A percentile compares a stretch with the other conserved stretches of the same genome.
phyloP scores from a whole-genome alignment of 2,113 vertebrate species.

The Shinisaurus crocodilurus region DNA sequence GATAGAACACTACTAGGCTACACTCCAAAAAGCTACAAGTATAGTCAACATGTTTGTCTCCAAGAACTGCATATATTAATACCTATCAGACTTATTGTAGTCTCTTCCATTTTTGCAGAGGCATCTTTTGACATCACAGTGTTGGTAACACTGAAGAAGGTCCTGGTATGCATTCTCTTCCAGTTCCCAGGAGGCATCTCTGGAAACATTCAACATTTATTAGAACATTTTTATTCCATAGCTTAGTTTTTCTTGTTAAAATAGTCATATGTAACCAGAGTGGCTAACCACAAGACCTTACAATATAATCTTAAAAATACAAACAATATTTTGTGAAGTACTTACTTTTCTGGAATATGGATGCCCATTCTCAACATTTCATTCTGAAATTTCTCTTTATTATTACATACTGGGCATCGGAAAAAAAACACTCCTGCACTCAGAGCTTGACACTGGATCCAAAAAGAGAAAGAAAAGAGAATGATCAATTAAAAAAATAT shows the following conservation, averaged over 20 bases:
- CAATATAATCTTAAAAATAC: background rate
- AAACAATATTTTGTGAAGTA: constrained; percentile 40
- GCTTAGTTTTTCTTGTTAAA: background rate
- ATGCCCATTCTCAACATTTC: constrained; percentile 98
- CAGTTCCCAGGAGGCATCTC: constrained; percentile 98
- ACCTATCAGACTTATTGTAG: constrained; percentile 87
- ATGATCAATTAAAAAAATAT: constrained; percentile 23
- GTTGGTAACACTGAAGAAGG: constrained; percentile 87
- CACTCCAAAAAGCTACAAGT: background rate
- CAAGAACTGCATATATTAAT: constrained; percentile 38
- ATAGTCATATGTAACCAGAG: background rate
- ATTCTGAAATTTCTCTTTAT: constrained; percentile 91
- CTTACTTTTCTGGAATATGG: constrained; percentile 94
- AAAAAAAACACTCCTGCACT: constrained; percentile 97
- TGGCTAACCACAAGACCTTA: background rate
- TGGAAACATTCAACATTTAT: constrained; percentile 64
- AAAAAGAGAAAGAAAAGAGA: constrained; percentile 48
- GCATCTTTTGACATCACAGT: constrained; percentile 87
- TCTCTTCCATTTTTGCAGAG: constrained; percentile 83
- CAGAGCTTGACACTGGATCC: constrained; percentile 88
- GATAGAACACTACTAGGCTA: background rate
- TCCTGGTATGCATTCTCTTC: constrained; percentile 95
- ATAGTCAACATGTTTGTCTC: background rate
- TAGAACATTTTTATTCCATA: constrained; percentile 1
- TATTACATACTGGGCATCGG: constrained; percentile 94